phyloP scores from a whole-genome alignment of 1,140 invertebrate genomes.

The Campoletis sonorensis region DNA sequence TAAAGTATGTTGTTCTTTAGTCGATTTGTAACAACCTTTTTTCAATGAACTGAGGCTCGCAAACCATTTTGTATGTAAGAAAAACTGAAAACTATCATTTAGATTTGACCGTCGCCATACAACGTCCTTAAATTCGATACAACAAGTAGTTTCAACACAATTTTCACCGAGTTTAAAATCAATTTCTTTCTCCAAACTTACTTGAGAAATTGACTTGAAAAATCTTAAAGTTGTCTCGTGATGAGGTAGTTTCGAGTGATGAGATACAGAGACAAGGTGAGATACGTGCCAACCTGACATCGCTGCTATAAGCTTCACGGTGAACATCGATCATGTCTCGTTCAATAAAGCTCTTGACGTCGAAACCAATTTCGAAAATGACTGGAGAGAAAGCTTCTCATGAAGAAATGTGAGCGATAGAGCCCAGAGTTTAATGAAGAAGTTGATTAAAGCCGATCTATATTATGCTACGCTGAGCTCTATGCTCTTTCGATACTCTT shows the following conservation, averaged over 20 bases:
- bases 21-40: no score
- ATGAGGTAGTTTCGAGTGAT: not conserved
- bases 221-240: not conserved
- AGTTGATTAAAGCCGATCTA: constrained; percentile 41
- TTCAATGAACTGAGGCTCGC: no score
- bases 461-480: not conserved
- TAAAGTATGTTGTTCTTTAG: no score
- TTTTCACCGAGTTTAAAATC: no score
- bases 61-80: no score
- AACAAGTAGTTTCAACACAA: not conserved
- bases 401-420: not conserved
- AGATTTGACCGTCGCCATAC: no score
- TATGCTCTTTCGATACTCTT: not conserved
- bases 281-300: not conserved
- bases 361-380: constrained; percentile 39
- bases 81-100: no score
- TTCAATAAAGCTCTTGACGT: constrained; percentile 27
- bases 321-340: constrained; percentile 35
- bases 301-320: not conserved
- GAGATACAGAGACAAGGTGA: not conserved
- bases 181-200: not conserved
- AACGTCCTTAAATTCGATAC: not conserved
- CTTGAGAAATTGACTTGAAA: not conserved
- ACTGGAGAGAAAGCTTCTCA: not conserved
- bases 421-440: constrained; percentile 31